A percentile compares a stretch with the other conserved stretches of the same genome.
Conservation (phyloP, 2,113 vertebrate species). For the Poeciliopsis occidentalis region DNA sequence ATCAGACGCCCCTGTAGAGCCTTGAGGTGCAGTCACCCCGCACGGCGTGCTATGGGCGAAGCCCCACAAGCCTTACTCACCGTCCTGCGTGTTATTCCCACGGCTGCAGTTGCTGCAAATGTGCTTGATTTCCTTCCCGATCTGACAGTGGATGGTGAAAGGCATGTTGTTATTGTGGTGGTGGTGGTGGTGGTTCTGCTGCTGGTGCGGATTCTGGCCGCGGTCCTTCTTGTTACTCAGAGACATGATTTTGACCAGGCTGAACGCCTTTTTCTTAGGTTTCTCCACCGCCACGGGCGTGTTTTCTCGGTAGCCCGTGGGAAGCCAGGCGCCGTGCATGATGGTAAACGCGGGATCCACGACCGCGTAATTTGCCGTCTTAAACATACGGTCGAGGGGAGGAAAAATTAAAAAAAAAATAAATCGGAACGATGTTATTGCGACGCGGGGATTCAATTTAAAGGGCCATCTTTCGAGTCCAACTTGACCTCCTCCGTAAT, state of each 20-base stretch:
- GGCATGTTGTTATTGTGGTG: constrained; percentile 90
- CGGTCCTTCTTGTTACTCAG: constrained; percentile 83
- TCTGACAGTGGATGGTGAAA: constrained; percentile 95
- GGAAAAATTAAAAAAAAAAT: too few species aligned
- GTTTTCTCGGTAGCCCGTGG: constrained; percentile 78
- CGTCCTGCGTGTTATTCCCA: constrained; percentile 90
- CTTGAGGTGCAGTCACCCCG: constrained; percentile 12
- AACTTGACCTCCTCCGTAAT: constrained; percentile 53
- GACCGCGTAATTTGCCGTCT: constrained; percentile 77
- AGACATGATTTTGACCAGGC: constrained; percentile 91
- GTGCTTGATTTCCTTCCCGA: constrained; percentile 98
- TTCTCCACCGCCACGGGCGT: constrained; percentile 82
- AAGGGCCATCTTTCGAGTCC: constrained; percentile 66
- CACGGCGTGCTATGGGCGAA: constrained; percentile 46
- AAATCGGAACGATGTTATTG: constrained; percentile 49
- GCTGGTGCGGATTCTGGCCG: constrained; percentile 69
- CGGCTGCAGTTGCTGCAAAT: constrained; percentile 99
- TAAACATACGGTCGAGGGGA: constrained; percentile 63
- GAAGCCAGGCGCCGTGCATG: constrained; percentile 81
- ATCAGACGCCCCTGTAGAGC: constrained; percentile 9
- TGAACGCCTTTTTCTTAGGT: constrained; percentile 90
- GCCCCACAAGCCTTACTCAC: constrained; percentile 82
- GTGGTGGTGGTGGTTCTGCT: constrained; percentile 30
- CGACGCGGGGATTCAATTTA: constrained; percentile 50
- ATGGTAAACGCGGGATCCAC: constrained; percentile 82